Evolutionary conservation across 2,797 vertebrate genomes (phyloP), one percentile per base, ranked within the genome.

Genomic region (Babyrousa celebensis): DNA sequence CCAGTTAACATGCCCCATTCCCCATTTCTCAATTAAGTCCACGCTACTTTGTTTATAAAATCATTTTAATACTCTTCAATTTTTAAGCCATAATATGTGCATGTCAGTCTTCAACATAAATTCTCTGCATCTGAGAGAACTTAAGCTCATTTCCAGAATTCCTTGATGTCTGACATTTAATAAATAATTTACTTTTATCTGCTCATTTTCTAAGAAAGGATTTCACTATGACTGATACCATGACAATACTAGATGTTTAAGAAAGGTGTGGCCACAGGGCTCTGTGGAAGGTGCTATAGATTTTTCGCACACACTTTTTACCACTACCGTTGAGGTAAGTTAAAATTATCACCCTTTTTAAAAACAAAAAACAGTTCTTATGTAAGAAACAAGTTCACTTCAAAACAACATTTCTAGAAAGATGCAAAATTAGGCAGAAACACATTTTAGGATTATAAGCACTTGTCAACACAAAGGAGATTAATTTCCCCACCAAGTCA

Each of bases 381-480:
- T 4, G 23, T 77, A 77, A 67, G 7, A 89, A n/a, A 71, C 4
- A 90, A 83, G 29, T 52, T 82, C 11, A 88, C 67, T 87, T 93
- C 77, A 75, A 85, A 85, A 85, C 54, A n/a, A 36, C n/a, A 84
- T 60, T 74, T 68, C 78, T 85, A 48, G 17, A 71, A 91, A 95
- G 54, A 91, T 74, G 32, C 25, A 63, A 91, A 89, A 54, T 87
- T 56, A 85, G 88, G 27, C 11, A 21, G 75, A 93, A 80, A 79
- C 32, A 20, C 27, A 68, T 77, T 90, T 65, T 36, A 79, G n/a
- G 52, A 21, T 67, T 91, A 78, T 87, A 91, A 91, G 78, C 72
- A 67, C 23, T 62, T 72, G 40, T 79, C 14, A 72, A n/a, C 32
- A 27, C 27, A 10, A 72, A 96, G 68, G n/a, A 88, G 5, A 32